A percentile compares a stretch with the other conserved stretches of the same genome.
These are phyloP conservation scores for Arctopsyche grandis DNA, from an alignment of 1,140 invertebrate genomes.

Conservation along the genomic window DNA sequence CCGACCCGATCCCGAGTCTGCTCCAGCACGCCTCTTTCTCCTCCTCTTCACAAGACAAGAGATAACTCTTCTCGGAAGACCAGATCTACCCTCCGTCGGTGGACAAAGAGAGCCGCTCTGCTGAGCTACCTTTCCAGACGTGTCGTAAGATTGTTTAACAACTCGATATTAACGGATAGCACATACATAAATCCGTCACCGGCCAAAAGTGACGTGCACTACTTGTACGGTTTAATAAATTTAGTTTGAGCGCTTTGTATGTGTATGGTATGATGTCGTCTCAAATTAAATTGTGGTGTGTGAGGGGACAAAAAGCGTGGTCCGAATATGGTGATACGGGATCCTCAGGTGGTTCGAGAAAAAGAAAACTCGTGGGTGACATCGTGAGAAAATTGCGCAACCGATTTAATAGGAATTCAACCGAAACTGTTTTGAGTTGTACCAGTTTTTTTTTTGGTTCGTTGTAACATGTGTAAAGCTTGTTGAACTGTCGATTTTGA, in stretches of 20 bases:
- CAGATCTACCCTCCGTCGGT: too few species aligned
- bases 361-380: conserved; percentile 4
- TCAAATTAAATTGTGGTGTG: conserved; percentile 22
- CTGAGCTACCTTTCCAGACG: neutral
- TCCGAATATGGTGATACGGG: conserved; percentile 9
- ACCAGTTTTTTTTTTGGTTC: too few species aligned
- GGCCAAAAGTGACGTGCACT: too few species aligned
- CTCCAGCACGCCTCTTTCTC: conserved; percentile 9
- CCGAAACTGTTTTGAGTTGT: neutral
- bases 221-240: too few species aligned
- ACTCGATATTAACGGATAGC: neutral
- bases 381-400: conserved; percentile 22
- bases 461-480: too few species aligned
- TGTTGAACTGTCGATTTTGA: too few species aligned
- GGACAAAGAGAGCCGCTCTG: neutral
- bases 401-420: neutral
- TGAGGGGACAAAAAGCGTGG: neutral
- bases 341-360: neutral
- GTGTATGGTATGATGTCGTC: too few species aligned
- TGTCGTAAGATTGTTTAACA: neutral
- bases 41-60: neutral
- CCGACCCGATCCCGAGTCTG: conserved; percentile 17
- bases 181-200: too few species aligned
- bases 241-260: too few species aligned
- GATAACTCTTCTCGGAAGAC: neutral